Base-by-base conservation (phyloP, 2,888 invertebrate genomes). In the Cynaeus angustus region DNA sequence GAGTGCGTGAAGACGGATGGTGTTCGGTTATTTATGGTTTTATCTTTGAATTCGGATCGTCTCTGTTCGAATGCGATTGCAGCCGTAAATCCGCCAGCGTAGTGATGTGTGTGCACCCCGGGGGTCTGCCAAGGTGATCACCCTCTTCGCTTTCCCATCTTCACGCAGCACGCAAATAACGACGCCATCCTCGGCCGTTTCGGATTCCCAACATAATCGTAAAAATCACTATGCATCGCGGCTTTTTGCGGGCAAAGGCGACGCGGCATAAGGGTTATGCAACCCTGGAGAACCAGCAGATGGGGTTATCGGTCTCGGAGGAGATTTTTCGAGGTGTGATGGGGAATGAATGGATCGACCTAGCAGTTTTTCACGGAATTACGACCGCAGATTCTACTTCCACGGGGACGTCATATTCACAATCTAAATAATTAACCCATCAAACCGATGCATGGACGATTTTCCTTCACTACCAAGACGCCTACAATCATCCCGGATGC, bases 241-340 rank as follows among this genome's bases (percentile, higher is more conserved):
- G 56, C 68, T 68, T 56, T 66, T 66, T 79, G 76, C 75, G 72
- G 72, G 74, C 74, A 68, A 69, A 70, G 68, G 12, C 64, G 71
- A 65, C 71, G 58, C 68, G 71, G 77, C 76, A 83, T 84, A 84
- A 85, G 85, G 85, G 85, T 85, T 85, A 85, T 85, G 81, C 82
- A 80, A 79, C 85, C 85, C 85, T 77, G 77, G 83, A 83, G 84
- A 83, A 80, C 77, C 75, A 80, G 83, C 85, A 87, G 87, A 88
- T 88, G 87, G 88, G 88, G 88, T 88, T 88, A 88, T 87, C 85
- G 86, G 86, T 87, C 88, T 87, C 88, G 74, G 81, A 83, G 87
- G 88, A 78, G 81, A 83, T 79, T 80, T 85, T 82, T 79, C 76
- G 78, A 83, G 83, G 83, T 84, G 83, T 81, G 83, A 83, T 83